A percentile compares a stretch with the other conserved stretches of the same genome.
Conservation (phyloP, 2,888 invertebrate genomes). For the Xanthorhoe designata region DNA sequence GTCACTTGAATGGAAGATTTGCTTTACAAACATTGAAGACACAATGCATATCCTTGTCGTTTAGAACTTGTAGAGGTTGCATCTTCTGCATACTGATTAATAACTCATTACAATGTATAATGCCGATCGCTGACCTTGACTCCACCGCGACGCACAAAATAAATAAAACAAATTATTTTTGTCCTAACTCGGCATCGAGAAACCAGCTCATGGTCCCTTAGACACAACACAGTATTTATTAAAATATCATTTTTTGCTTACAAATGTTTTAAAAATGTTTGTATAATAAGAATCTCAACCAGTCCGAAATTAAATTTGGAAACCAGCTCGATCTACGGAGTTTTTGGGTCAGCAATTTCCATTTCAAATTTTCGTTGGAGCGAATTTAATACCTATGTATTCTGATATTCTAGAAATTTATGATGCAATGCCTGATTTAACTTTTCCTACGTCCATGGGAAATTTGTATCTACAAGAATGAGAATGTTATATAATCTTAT, state of each 20-base stretch:
- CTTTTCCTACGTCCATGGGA: too few species aligned
- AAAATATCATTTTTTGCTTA: background rate
- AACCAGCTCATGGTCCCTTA: conserved; percentile 21
- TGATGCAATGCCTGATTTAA: background rate
- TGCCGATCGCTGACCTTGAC: conserved; percentile 26
- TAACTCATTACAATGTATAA: conserved; percentile 25
- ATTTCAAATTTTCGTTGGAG: background rate
- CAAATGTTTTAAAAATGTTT: too few species aligned
- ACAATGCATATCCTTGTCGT: background rate
- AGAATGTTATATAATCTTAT: too few species aligned
- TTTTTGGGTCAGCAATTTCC: background rate
- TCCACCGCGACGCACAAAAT: conserved; percentile 1
- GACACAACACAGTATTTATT: conserved; percentile 10
- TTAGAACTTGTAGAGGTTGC: conserved; percentile 3
- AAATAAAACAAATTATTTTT: conserved; percentile 5
- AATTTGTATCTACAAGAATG: too few species aligned
- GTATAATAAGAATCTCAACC: background rate
- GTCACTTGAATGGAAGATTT: background rate
- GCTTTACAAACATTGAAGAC: background rate
- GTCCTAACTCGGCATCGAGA: background rate
- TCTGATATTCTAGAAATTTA: too few species aligned
- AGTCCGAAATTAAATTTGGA: background rate
- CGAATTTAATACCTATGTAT: background rate
- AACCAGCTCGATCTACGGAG: background rate
- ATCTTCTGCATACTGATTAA: conserved; percentile 27